These are phyloP conservation scores for Orchestia grillus DNA, from an alignment of 1,140 invertebrate genomes.

Conservation along the genomic window DNA sequence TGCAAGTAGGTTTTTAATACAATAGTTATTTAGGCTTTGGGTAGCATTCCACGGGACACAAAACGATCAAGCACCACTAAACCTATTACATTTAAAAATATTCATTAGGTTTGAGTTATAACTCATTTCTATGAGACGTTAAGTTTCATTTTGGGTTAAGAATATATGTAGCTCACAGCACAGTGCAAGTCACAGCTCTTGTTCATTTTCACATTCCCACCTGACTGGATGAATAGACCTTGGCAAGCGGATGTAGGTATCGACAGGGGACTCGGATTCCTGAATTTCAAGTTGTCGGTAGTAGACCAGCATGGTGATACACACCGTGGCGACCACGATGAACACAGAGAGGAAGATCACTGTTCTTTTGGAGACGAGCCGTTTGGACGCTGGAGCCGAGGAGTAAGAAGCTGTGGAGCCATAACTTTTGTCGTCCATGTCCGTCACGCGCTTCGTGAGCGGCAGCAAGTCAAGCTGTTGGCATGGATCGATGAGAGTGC, in stretches of 20 bases:
- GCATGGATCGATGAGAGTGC: not conserved
- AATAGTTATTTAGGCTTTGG: too few relatives aligned
- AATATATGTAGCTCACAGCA: not conserved
- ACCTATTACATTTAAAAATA: not conserved
- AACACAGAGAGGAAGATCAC: not conserved
- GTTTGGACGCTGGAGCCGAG: not conserved
- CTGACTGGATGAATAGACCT: not conserved
- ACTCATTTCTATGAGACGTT: not conserved
- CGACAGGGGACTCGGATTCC: not conserved
- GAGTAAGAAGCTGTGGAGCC: not conserved
- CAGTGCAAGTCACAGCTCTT: not conserved
- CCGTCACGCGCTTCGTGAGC: not conserved
- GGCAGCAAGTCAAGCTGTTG: not conserved
- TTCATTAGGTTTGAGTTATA: not conserved
- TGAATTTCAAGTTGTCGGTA: not conserved
- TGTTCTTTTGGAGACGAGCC: not conserved
- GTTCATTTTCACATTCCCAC: not conserved
- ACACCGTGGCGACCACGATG: not conserved
- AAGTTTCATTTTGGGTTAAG: not conserved
- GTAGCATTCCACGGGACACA: too few relatives aligned
- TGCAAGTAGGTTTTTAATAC: too few relatives aligned
- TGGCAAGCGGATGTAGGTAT: slow-evolving; percentile 7
- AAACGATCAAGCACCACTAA: not conserved
- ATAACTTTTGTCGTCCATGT: slow-evolving; percentile 9
- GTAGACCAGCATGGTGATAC: not conserved